Evolutionary conservation across 1,140 invertebrate species (phyloP).

Genomic region (Tenebrio molitor): DNA sequence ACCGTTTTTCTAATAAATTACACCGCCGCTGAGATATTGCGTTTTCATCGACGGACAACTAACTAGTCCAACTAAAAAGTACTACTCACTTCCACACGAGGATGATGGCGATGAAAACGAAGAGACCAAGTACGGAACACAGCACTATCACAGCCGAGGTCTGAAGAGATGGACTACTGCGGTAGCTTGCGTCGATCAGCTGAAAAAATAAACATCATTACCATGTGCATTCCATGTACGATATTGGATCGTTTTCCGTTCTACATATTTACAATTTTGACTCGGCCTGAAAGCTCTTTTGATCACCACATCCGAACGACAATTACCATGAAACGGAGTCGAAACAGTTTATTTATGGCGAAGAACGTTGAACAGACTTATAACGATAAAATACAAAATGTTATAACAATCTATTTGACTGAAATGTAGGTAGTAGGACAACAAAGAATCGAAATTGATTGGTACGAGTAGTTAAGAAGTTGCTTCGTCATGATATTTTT

Average conservation of each 20-base stretch:
- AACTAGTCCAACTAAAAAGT: no score
- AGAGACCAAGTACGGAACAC: slow-evolving; percentile 79
- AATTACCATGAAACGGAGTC: no score
- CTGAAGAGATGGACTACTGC: slow-evolving; percentile 81
- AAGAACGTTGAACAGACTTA: no score
- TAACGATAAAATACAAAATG: no score
- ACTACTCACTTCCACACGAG: slow-evolving; percentile 85
- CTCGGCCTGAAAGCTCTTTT: not conserved
- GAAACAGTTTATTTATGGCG: no score
- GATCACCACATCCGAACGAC: no score
- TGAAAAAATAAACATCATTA: slow-evolving; percentile 70
- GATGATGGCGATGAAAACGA: slow-evolving; percentile 80
- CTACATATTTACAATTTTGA: not conserved
- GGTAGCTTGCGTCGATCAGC: slow-evolving; percentile 85
- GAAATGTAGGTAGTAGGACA: no score
- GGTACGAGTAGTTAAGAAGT: no score
- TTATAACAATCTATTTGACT: no score
- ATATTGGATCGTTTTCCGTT: slow-evolving; percentile 2
- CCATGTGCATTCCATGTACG: slow-evolving; percentile 27
- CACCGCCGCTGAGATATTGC: not conserved
- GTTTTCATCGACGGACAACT: not conserved
- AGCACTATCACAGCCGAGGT: slow-evolving; percentile 83
- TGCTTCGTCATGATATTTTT: no score
- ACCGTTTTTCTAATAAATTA: slow-evolving; percentile 11
- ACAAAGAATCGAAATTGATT: no score